A percentile compares a stretch with the other conserved stretches of the same genome.
These are phyloP conservation scores for Meles meles DNA, from an alignment of 2,113 vertebrate species.

Conservation along the genomic window DNA sequence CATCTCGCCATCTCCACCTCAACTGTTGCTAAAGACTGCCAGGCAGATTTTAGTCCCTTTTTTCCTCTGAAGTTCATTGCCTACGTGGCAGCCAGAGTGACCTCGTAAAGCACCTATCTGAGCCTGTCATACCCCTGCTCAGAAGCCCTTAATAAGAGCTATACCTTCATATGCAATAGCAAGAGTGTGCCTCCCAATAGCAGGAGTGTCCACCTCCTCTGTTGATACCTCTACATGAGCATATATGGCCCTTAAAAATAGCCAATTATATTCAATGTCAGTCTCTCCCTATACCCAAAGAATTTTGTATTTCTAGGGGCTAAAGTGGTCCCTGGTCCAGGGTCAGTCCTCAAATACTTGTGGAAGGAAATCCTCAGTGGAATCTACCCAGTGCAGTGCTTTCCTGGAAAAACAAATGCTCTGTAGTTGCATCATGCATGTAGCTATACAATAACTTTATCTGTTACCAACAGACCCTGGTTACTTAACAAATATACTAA, in stretches of 20 bases:
- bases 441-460: neutral
- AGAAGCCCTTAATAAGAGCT: neutral
- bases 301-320: neutral
- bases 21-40: neutral
- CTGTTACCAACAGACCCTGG: neutral
- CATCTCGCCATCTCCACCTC: neutral
- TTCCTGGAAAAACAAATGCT: neutral
- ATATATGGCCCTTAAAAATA: neutral
- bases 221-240: neutral
- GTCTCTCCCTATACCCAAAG: neutral
- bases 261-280: neutral
- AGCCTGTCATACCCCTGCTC: neutral
- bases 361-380: neutral
- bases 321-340: neutral
- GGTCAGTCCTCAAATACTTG: neutral
- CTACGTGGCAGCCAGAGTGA: neutral
- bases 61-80: neutral
- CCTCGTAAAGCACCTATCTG: neutral
- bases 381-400: neutral
- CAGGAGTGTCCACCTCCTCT: neutral
- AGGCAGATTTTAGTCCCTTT: neutral
- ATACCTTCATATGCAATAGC: neutral
- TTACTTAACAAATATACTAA: neutral
- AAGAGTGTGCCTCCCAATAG: neutral
- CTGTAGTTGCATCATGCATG: neutral